phyloP scores from a whole-genome alignment of 53 echinoderm and acorn worm species.

The Mesocentrotus franciscanus region DNA sequence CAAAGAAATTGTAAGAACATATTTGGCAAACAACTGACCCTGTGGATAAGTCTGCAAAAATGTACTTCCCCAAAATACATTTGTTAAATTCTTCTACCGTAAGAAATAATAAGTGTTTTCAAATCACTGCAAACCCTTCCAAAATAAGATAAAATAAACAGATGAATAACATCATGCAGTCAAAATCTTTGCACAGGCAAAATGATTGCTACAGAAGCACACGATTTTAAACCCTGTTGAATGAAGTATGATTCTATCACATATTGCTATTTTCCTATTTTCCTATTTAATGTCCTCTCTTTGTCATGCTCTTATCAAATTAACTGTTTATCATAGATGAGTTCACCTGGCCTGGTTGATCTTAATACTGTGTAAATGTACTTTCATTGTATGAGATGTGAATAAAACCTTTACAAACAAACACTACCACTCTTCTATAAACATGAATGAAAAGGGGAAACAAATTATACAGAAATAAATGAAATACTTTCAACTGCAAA shows the following conservation, averaged over 20 bases:
- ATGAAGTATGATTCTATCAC: neutral
- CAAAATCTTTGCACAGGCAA: neutral
- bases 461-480: neutral
- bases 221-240: neutral
- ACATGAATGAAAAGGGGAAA: neutral
- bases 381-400: too few relatives aligned
- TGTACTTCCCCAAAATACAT: too few relatives aligned
- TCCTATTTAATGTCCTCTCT: neutral
- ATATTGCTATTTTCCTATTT: neutral
- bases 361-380: too few relatives aligned
- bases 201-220: neutral
- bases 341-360: too few relatives aligned
- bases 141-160: neutral
- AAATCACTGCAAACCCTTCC: slow-evolving; percentile 2
- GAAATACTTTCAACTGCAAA: neutral
- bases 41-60: too few relatives aligned
- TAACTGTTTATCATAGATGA: too few relatives aligned
- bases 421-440: neutral
- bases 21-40: too few relatives aligned
- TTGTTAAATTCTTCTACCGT: too few relatives aligned
- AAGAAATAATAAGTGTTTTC: too few relatives aligned
- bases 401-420: neutral
- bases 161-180: neutral
- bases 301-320: neutral
- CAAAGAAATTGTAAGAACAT: too few relatives aligned